phyloP scores from a whole-genome alignment of 2,888 invertebrate species.

The Ochropleura plecta region DNA sequence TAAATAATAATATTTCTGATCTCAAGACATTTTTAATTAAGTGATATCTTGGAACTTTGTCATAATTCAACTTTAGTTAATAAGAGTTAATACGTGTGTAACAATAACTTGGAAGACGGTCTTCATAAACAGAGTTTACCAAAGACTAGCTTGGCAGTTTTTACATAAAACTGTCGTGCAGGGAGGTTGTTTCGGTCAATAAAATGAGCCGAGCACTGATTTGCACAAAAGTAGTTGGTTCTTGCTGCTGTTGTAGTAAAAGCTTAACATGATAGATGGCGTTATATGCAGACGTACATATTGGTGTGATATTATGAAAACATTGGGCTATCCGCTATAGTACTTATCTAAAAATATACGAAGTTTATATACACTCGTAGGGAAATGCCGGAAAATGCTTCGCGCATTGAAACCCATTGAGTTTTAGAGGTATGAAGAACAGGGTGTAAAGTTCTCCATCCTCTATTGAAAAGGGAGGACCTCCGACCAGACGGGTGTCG shows the following conservation, averaged over 20 bases:
- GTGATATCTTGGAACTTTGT: no score
- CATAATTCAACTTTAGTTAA: not conserved
- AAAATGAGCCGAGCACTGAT: not conserved
- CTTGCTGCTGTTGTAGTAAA: conserved; percentile 12
- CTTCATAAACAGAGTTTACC: not conserved
- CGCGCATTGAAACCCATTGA: not conserved
- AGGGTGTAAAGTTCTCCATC: no score
- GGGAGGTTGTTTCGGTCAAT: no score
- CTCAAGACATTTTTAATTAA: not conserved
- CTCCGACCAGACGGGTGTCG: no score
- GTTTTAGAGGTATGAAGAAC: no score
- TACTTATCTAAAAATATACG: conserved; percentile 1
- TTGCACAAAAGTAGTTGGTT: conserved; percentile 1
- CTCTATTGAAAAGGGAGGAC: no score
- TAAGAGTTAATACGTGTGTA: not conserved
- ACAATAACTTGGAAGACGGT: not conserved
- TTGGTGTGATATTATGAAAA: not conserved
- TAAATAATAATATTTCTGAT: not conserved
- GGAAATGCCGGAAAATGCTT: not conserved
- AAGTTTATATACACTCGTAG: not conserved
- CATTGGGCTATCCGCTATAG: not conserved
- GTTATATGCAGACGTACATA: conserved; percentile 7
- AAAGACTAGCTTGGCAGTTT: no score
- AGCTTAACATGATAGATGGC: conserved; percentile 36
- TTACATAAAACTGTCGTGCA: not conserved